These are phyloP conservation scores for Athalia circularis DNA, from an alignment of 2,888 invertebrate genomes.

Conservation along the genomic window DNA sequence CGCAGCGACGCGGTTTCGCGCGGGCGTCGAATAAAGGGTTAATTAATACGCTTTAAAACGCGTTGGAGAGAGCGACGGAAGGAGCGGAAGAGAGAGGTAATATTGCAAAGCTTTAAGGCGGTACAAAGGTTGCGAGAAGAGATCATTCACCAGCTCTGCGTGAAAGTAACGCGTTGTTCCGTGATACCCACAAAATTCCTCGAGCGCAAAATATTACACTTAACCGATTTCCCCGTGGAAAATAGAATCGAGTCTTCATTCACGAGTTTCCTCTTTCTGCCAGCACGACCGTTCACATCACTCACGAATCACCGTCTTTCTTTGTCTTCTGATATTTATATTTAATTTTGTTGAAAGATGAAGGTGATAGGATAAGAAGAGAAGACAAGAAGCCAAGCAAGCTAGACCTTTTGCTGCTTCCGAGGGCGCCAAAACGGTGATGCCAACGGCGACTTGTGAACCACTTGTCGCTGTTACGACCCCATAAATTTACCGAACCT, in stretches of 20 bases:
- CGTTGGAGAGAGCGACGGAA: conserved; percentile 55
- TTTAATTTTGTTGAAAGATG: neutral
- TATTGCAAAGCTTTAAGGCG: conserved; percentile 27
- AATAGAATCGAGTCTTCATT: conserved; percentile 6
- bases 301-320: neutral
- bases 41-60: conserved; percentile 73
- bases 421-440: conserved; percentile 77
- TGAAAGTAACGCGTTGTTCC: conserved; percentile 23
- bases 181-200: conserved; percentile 32
- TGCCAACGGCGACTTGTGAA: conserved; percentile 79
- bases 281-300: too few species aligned
- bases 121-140: conserved; percentile 49
- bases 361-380: neutral
- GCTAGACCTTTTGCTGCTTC: conserved; percentile 64
- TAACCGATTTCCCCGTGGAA: neutral
- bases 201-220: conserved; percentile 13
- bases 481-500: conserved; percentile 77
- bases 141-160: conserved; percentile 6
- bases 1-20: conserved; percentile 69
- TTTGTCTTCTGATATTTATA: neutral
- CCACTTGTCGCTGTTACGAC: conserved; percentile 80
- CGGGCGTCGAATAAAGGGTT: conserved; percentile 72
- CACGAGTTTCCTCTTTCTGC: neutral
- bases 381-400: conserved; percentile 34
- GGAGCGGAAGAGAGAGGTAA: conserved; percentile 51